A percentile compares a stretch with the other conserved stretches of the same genome.
phyloP scores from a whole-genome alignment of 2,113 vertebrate species.

The Ciconia boyciana region DNA sequence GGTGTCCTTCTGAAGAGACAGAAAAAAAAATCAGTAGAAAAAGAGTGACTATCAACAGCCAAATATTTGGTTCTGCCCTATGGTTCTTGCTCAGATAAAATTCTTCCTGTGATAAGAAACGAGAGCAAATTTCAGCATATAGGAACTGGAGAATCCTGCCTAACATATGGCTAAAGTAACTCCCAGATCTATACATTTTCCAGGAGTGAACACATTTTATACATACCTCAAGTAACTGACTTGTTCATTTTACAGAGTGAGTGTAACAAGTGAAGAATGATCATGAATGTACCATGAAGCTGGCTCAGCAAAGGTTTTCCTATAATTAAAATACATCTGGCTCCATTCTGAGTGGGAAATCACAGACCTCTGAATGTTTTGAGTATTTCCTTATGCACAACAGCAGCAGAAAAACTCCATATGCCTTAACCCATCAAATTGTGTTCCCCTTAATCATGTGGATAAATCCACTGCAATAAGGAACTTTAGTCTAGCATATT shows the following conservation, averaged over 20 bases:
- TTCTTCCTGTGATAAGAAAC: neutral
- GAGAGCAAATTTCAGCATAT: neutral
- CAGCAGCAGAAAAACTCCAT: neutral
- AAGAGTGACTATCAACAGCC: neutral
- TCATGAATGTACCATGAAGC: neutral
- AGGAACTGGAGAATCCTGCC: neutral
- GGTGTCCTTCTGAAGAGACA: neutral
- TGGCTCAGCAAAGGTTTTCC: conserved; percentile 3
- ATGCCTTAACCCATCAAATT: neutral
- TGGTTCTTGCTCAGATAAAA: neutral
- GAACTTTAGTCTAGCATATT: neutral
- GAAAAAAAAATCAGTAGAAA: neutral
- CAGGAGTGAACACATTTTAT: neutral
- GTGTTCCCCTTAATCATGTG: neutral
- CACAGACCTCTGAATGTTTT: neutral
- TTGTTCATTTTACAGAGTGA: neutral
- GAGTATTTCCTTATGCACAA: neutral
- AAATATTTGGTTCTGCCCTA: neutral
- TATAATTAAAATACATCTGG: conserved; percentile 13
- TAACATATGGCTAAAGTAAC: neutral
- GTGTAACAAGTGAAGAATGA: neutral
- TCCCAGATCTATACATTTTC: neutral
- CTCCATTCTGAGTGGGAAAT: neutral
- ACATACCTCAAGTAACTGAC: neutral
- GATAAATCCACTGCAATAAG: neutral